A percentile compares a stretch with the other conserved stretches of the same genome.
Conservation (phyloP, 2,113 vertebrate genomes). For the Grallaria varia region DNA sequence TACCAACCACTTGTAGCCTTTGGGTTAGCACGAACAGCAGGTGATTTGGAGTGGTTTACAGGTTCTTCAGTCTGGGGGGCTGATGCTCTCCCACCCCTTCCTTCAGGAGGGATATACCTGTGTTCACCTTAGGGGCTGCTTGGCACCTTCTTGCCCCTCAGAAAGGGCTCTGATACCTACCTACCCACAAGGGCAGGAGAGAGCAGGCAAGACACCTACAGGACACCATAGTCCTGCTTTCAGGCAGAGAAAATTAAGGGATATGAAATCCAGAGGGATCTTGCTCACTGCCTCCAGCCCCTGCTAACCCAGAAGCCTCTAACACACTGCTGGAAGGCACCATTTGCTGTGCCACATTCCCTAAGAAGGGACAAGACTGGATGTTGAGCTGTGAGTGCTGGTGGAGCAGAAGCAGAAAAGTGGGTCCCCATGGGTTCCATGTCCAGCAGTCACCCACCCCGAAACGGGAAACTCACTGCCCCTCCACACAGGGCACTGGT, state of each 20-base stretch:
- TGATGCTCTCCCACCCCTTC: not conserved
- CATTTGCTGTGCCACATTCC: not conserved
- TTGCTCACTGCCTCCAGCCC: not conserved
- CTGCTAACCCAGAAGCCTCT: not conserved
- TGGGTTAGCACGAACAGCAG: not conserved
- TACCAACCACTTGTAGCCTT: not conserved
- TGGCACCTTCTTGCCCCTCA: not conserved
- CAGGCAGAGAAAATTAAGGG: not conserved
- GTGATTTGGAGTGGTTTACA: not conserved
- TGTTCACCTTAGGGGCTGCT: not conserved
- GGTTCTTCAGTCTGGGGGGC: not conserved
- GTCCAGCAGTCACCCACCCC: not conserved
- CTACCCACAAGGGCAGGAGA: not conserved
- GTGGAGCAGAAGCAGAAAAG: not conserved
- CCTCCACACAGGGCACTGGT: not conserved
- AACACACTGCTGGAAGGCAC: not conserved
- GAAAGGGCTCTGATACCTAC: not conserved
- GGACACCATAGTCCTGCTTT: not conserved
- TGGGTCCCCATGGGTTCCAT: not conserved
- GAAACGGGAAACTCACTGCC: not conserved
- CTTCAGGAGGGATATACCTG: not conserved
- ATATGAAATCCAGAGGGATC: not conserved
- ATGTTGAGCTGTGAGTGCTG: not conserved
- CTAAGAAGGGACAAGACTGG: not conserved
- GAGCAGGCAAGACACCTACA: not conserved